These are phyloP conservation scores for Sphaerophoria rueppellii DNA, from an alignment of 2,888 invertebrate genomes.

Conservation along the genomic window DNA sequence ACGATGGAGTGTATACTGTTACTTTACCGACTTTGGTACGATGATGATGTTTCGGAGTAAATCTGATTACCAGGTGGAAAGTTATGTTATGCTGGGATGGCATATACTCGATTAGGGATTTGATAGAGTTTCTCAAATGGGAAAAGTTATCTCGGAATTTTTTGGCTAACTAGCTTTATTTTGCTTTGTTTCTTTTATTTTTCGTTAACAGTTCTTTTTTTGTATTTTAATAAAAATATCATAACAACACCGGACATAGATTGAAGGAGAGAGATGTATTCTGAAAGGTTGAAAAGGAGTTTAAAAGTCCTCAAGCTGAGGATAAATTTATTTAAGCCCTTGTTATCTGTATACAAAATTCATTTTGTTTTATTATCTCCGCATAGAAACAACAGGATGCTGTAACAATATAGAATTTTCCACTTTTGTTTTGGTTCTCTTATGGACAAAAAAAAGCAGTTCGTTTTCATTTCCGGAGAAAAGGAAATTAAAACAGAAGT, in stretches of 20 bases:
- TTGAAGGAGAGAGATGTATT: conserved; percentile 8
- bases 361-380: conserved; percentile 1
- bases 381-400: conserved; percentile 14
- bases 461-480: conserved; percentile 47
- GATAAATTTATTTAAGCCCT: not conserved
- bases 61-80: conserved; percentile 69
- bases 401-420: conserved; percentile 35
- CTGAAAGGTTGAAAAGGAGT: not conserved
- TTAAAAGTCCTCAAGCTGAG: conserved; percentile 16
- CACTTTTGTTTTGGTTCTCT: conserved; percentile 6
- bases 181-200: conserved; percentile 1
- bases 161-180: conserved; percentile 64
- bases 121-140: conserved; percentile 67
- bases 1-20: not conserved
- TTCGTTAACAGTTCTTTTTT: not conserved
- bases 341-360: conserved; percentile 8
- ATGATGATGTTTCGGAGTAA: conserved; percentile 51
- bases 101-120: conserved; percentile 70
- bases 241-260: not conserved
- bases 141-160: conserved; percentile 61
- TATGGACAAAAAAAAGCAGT: conserved; percentile 42
- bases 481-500: conserved; percentile 40
- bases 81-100: conserved; percentile 13
- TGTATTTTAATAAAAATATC: conserved; percentile 43
- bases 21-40: not conserved